Conservation (phyloP, 2,797 vertebrate species). For the Takifugu rubripes region DNA sequence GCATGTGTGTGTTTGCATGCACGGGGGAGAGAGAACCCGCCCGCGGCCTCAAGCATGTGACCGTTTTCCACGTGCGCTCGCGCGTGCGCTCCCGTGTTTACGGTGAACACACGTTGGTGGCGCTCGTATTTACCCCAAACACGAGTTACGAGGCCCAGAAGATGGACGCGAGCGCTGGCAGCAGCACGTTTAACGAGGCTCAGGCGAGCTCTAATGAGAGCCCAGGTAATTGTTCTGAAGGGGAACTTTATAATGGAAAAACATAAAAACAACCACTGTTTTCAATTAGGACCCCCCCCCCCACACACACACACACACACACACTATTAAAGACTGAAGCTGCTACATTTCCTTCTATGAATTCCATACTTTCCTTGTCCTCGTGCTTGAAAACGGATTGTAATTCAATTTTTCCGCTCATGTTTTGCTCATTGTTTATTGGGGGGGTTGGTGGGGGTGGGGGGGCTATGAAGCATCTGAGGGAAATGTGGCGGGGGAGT, state of each 20-base stretch:
- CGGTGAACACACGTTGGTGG: conserved; percentile 20
- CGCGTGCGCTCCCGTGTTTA: conserved; percentile 12
- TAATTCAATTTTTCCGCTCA: conserved; percentile 44
- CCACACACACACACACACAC: conserved; percentile 17
- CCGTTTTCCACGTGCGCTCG: conserved; percentile 39
- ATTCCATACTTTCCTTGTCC: conserved; percentile 29
- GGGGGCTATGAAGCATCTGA: background rate
- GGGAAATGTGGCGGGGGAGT: background rate
- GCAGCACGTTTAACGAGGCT: conserved; percentile 38
- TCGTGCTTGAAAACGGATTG: conserved; percentile 28
- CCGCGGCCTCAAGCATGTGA: conserved; percentile 26
- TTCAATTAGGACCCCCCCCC: conserved; percentile 71
- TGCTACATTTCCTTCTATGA: conserved; percentile 47
- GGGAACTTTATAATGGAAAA: conserved; percentile 72
- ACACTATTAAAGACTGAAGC: conserved; percentile 29
- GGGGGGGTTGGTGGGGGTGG: background rate
- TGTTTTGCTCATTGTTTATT: background rate
- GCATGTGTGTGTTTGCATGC: conserved; percentile 19
- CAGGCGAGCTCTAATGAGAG: conserved; percentile 55
- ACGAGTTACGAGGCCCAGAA: conserved; percentile 44
- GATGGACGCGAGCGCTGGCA: conserved; percentile 22
- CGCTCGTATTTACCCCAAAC: conserved; percentile 22
- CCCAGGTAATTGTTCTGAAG: conserved; percentile 71
- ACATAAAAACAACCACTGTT: conserved; percentile 76
- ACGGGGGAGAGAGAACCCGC: conserved; percentile 6